phyloP scores from a whole-genome alignment of 2,113 vertebrate genomes.

The Macquaria australasica region DNA sequence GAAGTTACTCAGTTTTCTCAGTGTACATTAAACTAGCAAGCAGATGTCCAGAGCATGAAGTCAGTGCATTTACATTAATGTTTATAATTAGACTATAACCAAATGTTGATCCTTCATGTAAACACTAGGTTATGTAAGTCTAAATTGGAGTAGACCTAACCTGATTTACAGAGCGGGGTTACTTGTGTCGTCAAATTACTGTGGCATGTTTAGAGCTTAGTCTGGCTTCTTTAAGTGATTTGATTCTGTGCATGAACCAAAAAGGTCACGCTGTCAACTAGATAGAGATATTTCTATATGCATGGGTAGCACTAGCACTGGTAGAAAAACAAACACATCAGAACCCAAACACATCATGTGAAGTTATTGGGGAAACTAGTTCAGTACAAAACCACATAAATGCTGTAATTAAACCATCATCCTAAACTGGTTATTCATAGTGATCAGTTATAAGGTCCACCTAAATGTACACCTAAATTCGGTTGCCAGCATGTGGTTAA shows the following conservation, averaged over 20 bases:
- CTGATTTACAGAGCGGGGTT: not conserved
- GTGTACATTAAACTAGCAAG: not conserved
- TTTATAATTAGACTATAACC: constrained; percentile 3
- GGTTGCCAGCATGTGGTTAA: constrained; percentile 43
- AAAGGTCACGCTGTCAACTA: not conserved
- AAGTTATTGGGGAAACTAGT: not conserved
- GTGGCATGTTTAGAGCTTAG: constrained; percentile 5
- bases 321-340: not conserved
- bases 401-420: not conserved
- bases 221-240: not conserved
- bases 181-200: not conserved
- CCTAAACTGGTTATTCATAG: not conserved
- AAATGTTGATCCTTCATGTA: constrained; percentile 9
- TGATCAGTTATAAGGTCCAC: not conserved
- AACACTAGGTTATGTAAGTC: not conserved
- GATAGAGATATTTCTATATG: not conserved
- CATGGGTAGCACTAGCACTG: not conserved
- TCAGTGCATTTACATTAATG: not conserved
- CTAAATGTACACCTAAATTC: constrained; percentile 50
- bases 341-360: not conserved
- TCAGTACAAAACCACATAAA: not conserved
- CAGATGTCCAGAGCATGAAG: not conserved
- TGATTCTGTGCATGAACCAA: not conserved
- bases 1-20: constrained; percentile 27
- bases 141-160: constrained; percentile 6